Conservation (phyloP, 2,113 vertebrate species). For the Dromiciops gliroides region DNA sequence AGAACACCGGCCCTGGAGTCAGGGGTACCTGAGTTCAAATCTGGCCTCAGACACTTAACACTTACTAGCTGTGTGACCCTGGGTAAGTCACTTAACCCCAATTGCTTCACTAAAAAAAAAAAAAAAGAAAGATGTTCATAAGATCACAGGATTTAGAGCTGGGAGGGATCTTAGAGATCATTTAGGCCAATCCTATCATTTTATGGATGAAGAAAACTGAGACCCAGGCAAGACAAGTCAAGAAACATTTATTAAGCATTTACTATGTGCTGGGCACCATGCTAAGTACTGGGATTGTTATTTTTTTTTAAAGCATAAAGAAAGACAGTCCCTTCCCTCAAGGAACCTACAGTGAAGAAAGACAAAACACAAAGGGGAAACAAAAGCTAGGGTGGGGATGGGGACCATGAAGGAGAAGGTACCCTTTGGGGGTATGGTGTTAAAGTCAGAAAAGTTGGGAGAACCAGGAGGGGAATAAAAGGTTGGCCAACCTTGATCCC, state of each 20-base stretch:
- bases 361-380: background rate
- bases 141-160: background rate
- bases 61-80: no score
- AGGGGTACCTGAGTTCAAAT: no score
- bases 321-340: background rate
- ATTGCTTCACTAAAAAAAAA: no score
- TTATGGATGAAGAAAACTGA: background rate
- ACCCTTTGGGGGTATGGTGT: background rate
- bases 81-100: no score
- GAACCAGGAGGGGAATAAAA: background rate
- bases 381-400: background rate
- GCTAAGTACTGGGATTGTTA: background rate
- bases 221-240: background rate
- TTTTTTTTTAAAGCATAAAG: no score
- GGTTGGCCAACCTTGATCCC: background rate
- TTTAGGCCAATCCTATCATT: background rate
- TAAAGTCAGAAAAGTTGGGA: background rate
- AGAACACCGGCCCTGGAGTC: no score
- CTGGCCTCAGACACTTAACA: no score
- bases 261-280: background rate
- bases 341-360: background rate
- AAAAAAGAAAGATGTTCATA: background rate
- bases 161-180: background rate
- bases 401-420: background rate
- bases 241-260: background rate